Conservation (phyloP, 2,888 invertebrate genomes). For the Caenorhabditis angaria region DNA sequence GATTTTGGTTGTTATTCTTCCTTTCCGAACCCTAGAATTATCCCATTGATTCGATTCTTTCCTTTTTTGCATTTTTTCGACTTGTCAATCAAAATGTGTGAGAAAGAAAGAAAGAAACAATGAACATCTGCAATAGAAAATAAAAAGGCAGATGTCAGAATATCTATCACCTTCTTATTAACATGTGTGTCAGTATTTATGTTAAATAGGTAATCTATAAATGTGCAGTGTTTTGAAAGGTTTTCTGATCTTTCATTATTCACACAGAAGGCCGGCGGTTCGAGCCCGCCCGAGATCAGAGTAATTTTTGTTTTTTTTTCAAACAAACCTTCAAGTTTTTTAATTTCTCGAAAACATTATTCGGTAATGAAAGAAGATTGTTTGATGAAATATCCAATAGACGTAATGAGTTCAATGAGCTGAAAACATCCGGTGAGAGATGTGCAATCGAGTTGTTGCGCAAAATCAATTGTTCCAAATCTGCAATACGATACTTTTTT, state of each 20-base stretch:
- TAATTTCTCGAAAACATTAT: conserved; percentile 42
- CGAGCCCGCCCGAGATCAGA: conserved; percentile 69
- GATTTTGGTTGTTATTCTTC: conserved; percentile 7
- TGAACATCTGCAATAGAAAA: conserved; percentile 6
- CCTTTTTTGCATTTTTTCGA: not conserved
- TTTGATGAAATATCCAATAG: conserved; percentile 45
- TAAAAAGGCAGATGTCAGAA: conserved; percentile 29
- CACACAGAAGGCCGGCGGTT: conserved; percentile 71
- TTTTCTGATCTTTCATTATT: too few species aligned
- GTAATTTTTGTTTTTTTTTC: too few species aligned
- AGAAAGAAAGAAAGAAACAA: conserved; percentile 4
- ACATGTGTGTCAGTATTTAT: conserved; percentile 30
- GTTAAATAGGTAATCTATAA: conserved; percentile 12
- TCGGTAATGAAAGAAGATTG: conserved; percentile 47
- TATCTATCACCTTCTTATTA: conserved; percentile 30
- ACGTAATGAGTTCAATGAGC: conserved; percentile 32
- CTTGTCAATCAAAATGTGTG: not conserved
- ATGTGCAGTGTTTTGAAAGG: not conserved
- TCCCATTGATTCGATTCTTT: not conserved
- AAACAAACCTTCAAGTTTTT: conserved; percentile 48
- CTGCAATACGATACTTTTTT: conserved; percentile 29
- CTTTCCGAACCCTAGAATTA: not conserved
- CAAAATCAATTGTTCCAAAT: conserved; percentile 47
- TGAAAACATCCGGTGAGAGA: conserved; percentile 47
- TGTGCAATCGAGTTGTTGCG: conserved; percentile 52